A percentile compares a stretch with the other conserved stretches of the same genome.
Evolutionary conservation across 2,888 invertebrate genomes (phyloP).

Genomic region (Hypercompe scribonia): DNA sequence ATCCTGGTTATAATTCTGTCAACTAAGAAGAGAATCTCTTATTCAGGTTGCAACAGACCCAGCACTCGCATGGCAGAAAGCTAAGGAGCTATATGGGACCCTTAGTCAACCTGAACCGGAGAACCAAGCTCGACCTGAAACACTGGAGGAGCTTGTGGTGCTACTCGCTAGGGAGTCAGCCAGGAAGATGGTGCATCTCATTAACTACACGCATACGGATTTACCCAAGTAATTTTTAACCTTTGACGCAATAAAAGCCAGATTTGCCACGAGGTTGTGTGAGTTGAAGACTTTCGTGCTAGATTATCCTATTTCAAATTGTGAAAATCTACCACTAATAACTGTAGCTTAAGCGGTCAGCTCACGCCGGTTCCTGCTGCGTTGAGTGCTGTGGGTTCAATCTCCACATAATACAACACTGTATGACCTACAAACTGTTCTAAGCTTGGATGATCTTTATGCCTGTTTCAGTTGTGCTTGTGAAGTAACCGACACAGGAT

Average conservation of each 20-base stretch:
- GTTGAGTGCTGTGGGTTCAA: too few species aligned
- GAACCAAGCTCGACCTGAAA: conserved; percentile 93
- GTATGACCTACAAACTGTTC: too few species aligned
- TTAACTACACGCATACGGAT: conserved; percentile 89
- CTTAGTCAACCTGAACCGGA: conserved; percentile 93
- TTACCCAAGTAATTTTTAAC: conserved; percentile 84
- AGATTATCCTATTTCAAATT: too few species aligned
- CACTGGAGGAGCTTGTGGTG: conserved; percentile 92
- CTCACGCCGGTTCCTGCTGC: too few species aligned
- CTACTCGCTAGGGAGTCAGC: conserved; percentile 92
- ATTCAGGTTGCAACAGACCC: conserved; percentile 92
- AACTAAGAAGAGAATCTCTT: background rate
- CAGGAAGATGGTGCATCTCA: conserved; percentile 91
- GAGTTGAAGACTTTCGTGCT: background rate
- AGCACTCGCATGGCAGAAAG: conserved; percentile 90
- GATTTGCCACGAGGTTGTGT: background rate
- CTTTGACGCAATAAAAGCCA: background rate
- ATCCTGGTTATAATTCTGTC: background rate
- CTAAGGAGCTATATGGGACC: conserved; percentile 89
- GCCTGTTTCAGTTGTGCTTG: too few species aligned
- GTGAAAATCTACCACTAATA: too few species aligned
- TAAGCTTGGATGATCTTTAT: too few species aligned
- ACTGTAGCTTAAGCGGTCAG: too few species aligned
- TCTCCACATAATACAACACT: too few species aligned
- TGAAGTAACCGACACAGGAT: too few species aligned